Percentiles rank a stretch among this genome's conserved stretches.
Evolutionary conservation across 1,140 invertebrate species (phyloP).

Genomic region (Drosophila triauraria): DNA sequence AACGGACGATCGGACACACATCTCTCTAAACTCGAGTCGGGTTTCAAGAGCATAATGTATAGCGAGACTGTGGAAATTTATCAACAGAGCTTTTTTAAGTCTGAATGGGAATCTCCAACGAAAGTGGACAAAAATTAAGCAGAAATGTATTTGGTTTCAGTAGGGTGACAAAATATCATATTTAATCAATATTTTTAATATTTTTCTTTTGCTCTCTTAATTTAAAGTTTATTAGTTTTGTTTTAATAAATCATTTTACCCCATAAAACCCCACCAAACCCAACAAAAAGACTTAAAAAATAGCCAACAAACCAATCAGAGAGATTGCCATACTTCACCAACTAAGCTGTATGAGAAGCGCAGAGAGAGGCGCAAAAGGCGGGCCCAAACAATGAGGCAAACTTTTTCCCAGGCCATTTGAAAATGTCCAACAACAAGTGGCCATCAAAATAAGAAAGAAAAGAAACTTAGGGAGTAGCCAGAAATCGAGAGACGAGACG

Average conservation of each 20-base stretch:
- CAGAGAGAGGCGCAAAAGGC: background rate
- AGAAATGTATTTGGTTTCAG: background rate
- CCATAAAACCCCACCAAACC: too few species aligned
- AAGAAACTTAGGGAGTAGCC: constrained; percentile 7
- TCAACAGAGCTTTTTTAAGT: background rate
- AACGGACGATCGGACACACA: constrained; percentile 1
- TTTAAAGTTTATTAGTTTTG: background rate
- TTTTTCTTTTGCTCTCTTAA: too few species aligned
- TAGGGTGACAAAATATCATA: background rate
- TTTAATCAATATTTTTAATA: background rate
- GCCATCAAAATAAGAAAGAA: constrained; percentile 6
- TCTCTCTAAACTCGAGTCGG: constrained; percentile 1
- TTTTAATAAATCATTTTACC: too few species aligned
- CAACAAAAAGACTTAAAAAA: background rate
- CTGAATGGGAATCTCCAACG: background rate
- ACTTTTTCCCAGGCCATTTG: constrained; percentile 25
- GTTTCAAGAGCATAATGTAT: constrained; percentile 13
- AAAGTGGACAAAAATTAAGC: background rate
- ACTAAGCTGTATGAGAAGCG: constrained; percentile 17
- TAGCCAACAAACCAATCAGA: constrained; percentile 33
- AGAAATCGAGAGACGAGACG: constrained; percentile 10
- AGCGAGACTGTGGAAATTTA: background rate
- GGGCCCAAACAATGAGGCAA: constrained; percentile 31
- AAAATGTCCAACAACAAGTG: constrained; percentile 54
- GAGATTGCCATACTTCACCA: constrained; percentile 28